A percentile compares a stretch with the other conserved stretches of the same genome.
phyloP scores from a whole-genome alignment of 2,113 vertebrate genomes.

The Ploceus nigricollis region DNA sequence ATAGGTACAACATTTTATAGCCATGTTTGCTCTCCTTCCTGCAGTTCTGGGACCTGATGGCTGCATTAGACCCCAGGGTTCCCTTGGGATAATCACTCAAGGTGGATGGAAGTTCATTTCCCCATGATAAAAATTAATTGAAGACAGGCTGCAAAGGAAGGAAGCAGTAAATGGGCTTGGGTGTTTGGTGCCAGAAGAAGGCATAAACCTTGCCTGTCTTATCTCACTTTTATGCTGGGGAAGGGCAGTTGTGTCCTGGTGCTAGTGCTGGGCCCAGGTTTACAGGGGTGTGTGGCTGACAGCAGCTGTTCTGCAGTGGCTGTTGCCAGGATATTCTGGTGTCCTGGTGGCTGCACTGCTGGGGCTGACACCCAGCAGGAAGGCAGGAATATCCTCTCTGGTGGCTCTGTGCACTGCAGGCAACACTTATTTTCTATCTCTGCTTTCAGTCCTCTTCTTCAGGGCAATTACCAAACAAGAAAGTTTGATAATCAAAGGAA shows the following conservation, averaged over 20 bases:
- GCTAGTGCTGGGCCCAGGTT: background rate
- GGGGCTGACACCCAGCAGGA: background rate
- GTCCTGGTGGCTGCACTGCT: background rate
- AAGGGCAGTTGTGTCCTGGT: background rate
- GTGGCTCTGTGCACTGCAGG: background rate
- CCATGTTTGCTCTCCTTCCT: background rate
- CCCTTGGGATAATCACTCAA: background rate
- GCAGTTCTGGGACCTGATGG: background rate
- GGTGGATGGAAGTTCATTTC: background rate
- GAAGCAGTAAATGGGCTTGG: background rate
- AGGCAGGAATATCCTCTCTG: background rate
- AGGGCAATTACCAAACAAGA: background rate
- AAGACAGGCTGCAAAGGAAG: background rate
- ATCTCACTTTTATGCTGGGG: background rate
- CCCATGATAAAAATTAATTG: background rate
- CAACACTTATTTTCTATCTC: background rate
- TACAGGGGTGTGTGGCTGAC: background rate
- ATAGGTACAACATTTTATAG: background rate
- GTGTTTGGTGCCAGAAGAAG: background rate
- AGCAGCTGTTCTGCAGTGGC: background rate
- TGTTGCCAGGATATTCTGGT: constrained; percentile 23
- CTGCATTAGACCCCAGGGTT: background rate
- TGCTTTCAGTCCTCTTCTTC: background rate
- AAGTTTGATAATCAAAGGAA: background rate
- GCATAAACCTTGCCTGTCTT: background rate